These are phyloP conservation scores for Gavia stellata DNA, from an alignment of 2,113 vertebrate genomes.

Conservation along the genomic window DNA sequence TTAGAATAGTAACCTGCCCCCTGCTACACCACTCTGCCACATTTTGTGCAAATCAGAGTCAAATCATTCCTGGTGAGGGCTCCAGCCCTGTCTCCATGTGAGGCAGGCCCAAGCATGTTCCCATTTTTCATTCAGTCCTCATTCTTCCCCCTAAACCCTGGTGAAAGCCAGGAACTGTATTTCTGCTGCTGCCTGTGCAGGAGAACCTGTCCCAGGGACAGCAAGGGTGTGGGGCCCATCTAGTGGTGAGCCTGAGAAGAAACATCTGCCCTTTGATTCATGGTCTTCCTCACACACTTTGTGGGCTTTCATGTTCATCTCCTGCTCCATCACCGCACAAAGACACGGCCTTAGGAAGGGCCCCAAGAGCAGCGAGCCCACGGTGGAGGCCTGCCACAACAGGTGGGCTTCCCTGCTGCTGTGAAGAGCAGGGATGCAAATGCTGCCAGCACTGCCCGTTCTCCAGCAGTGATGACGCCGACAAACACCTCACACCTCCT, in stretches of 20 bases:
- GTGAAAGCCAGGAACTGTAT: fast-evolving
- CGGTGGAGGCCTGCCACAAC: background rate
- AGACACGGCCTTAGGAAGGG: background rate
- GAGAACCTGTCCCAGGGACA: background rate
- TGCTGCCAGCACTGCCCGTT: background rate
- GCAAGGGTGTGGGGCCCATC: background rate
- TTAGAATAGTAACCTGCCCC: background rate
- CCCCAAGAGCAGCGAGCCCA: background rate
- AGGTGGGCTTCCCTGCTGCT: background rate
- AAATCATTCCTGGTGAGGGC: too few species aligned
- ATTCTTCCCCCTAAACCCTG: background rate
- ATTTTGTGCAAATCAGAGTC: background rate
- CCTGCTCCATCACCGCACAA: background rate
- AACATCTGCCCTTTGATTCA: background rate
- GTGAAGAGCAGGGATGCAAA: background rate
- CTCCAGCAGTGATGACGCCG: background rate
- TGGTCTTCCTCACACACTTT: background rate
- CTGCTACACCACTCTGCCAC: background rate
- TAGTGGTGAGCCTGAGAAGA: background rate
- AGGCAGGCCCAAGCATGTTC: background rate
- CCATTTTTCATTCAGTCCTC: too few species aligned
- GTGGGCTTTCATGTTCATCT: fast-evolving
- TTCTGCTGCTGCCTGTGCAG: background rate
- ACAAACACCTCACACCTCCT: too few species aligned
- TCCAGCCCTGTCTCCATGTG: background rate